A percentile compares a stretch with the other conserved stretches of the same genome.
Evolutionary conservation across 2,113 vertebrate species (phyloP).

Genomic region (Pedionomus torquatus): DNA sequence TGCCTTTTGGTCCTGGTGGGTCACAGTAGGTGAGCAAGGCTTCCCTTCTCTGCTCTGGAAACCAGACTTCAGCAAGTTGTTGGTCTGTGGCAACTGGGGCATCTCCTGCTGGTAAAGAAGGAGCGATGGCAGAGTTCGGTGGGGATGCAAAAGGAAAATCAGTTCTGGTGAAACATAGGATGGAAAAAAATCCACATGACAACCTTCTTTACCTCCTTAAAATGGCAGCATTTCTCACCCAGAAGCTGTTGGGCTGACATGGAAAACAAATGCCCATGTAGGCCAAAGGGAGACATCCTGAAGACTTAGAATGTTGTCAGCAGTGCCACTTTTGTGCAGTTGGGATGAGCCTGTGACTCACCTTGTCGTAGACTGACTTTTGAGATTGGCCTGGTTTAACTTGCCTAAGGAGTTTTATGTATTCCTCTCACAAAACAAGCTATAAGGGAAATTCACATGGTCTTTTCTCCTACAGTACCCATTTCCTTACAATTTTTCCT

Average conservation of each 20-base stretch:
- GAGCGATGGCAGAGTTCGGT: fast-evolving
- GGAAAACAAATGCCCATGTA: fast-evolving
- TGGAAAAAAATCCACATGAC: neutral
- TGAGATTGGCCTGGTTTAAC: neutral
- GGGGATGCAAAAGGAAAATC: neutral
- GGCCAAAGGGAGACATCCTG: neutral
- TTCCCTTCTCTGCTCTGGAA: fast-evolving
- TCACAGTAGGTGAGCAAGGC: neutral
- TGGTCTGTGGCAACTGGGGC: neutral
- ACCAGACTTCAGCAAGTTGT: fast-evolving
- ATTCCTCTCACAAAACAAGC: neutral
- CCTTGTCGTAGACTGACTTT: neutral
- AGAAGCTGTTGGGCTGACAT: neutral
- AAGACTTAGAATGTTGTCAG: neutral
- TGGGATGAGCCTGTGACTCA: neutral
- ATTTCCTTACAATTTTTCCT: fast-evolving
- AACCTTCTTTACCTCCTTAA: neutral
- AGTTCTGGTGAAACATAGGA: fast-evolving
- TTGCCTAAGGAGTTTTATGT: neutral
- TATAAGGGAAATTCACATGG: neutral
- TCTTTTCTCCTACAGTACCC: neutral
- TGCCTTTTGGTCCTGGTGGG: neutral
- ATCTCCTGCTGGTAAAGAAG: neutral
- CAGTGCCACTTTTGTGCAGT: neutral
- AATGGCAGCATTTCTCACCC: neutral